Evolutionary conservation across 2,113 vertebrate genomes (phyloP), one percentile per base, ranked within the genome.

Genomic region (Taurulus bubalis): DNA sequence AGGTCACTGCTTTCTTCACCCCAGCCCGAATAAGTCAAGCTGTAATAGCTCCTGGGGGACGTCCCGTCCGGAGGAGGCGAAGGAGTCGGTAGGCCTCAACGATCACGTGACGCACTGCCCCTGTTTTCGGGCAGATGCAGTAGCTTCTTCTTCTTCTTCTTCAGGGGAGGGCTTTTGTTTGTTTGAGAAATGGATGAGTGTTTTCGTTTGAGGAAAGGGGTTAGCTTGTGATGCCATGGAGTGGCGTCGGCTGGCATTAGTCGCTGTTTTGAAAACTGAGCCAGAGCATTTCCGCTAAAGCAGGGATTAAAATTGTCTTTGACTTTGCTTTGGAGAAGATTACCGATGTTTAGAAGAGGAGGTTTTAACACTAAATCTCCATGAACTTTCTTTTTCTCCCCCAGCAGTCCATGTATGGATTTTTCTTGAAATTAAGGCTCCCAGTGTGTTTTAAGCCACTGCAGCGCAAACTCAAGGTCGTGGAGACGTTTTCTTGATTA

Each of bases 31-130:
- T 93, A 90, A 88, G 89, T 94, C 92, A 94, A 90, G 79, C 77
- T 83, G 75, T 84, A 92, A 93, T 89, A 80, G 87, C 80, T 84
- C 93, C 90, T 85, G 62, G 4, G 93, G 91, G 93, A 92, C 24
- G 16, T 22, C 71, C 70, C 51, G 76, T 91, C 90, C 71, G 64
- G 34, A 69, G 45, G 83, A 89, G 85, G 87, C 80, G 80, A 84
- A 77, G 77, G 78, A 83, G 73, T 74, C 69, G 62, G 83, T 80
- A 69, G 65, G 79, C 79, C 63, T 80, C 79, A 40, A 67, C 45
- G 63, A 77, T 87, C 85, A 71, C 87, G 45, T 56, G 80, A 77
- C 51, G n/a, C 71, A 6, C 62, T 26, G 45, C 30, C 40, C 36
- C 69, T 72, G 59, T 80, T 90, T 84, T 80, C 45, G 7, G 6